Base-by-base conservation (phyloP, 2,797 vertebrate species). In the Lates japonicus region DNA sequence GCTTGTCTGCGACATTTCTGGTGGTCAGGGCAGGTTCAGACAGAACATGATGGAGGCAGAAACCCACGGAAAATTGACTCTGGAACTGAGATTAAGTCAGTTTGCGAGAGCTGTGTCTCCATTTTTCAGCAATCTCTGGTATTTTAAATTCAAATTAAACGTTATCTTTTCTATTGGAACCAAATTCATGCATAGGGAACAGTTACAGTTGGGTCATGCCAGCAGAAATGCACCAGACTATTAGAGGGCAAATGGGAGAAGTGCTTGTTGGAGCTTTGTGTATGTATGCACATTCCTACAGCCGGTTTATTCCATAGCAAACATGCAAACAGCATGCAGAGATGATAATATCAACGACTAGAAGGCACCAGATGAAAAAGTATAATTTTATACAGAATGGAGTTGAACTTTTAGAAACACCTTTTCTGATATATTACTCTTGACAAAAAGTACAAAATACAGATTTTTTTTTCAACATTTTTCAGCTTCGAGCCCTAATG, bases 81-180 rank as follows among this genome's bases (percentile, higher is more conserved):
- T 58, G 25, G 6, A 70, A 35, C n/a, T 29, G 17, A 68, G 58
- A 82, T 72, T n/a, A 52, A 1, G 22, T 79, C 51, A 39, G 33
- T 68, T 41, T 69, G 7, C 35, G 25, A 11, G 6, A 70, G 9
- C 48, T 33, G 25, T 14, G 13, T 54, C 59, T 44, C 33, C 14
- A 7, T 52, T 52, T 29, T 49, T 68, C 52, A 16, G 62, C 46
- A 42, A 76, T 51, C 52, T 64, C 62, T 20, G 22, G 22, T 35
- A 25, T 68, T 70, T 69, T 35, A 46, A 72, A 73, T 74, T 25
- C 19, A 61, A 48, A 67, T 76, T 2, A 41, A 68, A 80, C 44
- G 55, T 22, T 20, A 61, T 58, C 20, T 75, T 70, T 64, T 55
- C 35, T 7, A 8, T 57, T 74, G 7, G 7, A 39, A 54, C 29